Evolutionary conservation across 64 coral and sea anemone genomes (phyloP), one percentile per base, ranked within the genome.

Genomic region (Dendrophyllia cribrosa): DNA sequence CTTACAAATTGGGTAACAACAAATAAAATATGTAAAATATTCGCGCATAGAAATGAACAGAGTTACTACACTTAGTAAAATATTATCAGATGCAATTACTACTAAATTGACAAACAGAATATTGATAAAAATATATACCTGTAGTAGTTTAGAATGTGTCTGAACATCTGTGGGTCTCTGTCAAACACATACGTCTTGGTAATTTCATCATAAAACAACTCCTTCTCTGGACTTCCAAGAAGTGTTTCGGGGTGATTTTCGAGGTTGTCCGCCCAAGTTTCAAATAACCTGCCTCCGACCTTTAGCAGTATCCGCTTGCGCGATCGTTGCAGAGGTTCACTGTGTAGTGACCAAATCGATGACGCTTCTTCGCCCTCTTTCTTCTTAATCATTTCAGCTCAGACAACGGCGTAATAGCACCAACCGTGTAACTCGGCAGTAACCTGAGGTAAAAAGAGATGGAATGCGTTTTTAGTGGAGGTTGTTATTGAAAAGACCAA

Each of bases 131-230:
- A 20, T 34, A 56, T 34, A 4, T 96, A 97, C 95, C 95, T 89
- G 83, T 97, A 97, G 44, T 97, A 97, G 85, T 97, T 97, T 4
- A 97, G 43, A 51, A 97, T 97, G 43, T 94, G 89, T 51, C 95
- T 64, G 86, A 97, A 97, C 92, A 97, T 91, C 5, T 94, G 76
- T 0, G 95, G 95, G 14, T 97, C 95, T 20, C 95, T 76, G 69
- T 97, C 95, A 52, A 97, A 97, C 16, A 88, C 79, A 19, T 97
- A 97, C 34, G 79, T 90, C 59, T 94, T 97, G 48, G 69, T 94
- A 3, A 19, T 49, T 0, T 46, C 69, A 47, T 97, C 93, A 56
- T 90, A 97, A 56, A 94, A 97, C 3, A 94, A 17, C 56, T 97
- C 95, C 6, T 94, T 97, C 17, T 97, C 92, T 0, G 86, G 74